Base-by-base conservation (phyloP, 92 coral and sea anemone species). In the Metridium senile region DNA sequence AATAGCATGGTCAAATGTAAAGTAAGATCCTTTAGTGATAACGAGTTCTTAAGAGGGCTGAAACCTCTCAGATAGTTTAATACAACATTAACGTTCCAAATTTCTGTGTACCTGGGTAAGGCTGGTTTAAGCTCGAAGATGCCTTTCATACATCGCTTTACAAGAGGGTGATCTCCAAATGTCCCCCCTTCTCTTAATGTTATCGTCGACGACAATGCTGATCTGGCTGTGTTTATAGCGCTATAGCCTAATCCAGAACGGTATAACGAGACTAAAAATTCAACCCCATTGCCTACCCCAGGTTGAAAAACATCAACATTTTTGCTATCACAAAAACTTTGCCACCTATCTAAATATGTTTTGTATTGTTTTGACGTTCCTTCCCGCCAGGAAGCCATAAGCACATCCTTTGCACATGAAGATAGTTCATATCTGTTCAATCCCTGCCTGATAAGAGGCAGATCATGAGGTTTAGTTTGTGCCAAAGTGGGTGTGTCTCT, bases 81-180 rank as follows among this genome's bases (percentile, higher is more conserved):
- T 8, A 80, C 89, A 70, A 63, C 43, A 23, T 58, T 75, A 71
- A 85, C 93, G 57, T 76, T 84, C 89, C 89, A 76, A 27, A 81
- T 51, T 29, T 77, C 87, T 25, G 70, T 25, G 53, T 88, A 84
- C 56, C 61, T 80, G 16, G 75, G 86, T 47, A 87, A 33, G 26
- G 88, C 77, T 26, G 92, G 91, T 35, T 72, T 82, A 10, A 87
- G 46, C 30, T 84, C 80, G 69, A 84, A 88, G 47, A 68, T 33
- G 25, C 83, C 89, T 62, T 88, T 75, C 58, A 88, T 64, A 32
- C 66, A 84, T 34, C 89, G 75, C 11, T 27, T 18, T 27, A 75
- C 86, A 33, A 84, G 57, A 7, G 81, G 86, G 56, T 68, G 82
- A 11, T 39, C 79, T 26, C 83, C 83, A 74, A 86, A 74, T 30